Percentiles rank a stretch among this genome's conserved stretches.
These are phyloP conservation scores for Trinectes maculatus DNA, from an alignment of 2,113 vertebrate species.

Conservation along the genomic window DNA sequence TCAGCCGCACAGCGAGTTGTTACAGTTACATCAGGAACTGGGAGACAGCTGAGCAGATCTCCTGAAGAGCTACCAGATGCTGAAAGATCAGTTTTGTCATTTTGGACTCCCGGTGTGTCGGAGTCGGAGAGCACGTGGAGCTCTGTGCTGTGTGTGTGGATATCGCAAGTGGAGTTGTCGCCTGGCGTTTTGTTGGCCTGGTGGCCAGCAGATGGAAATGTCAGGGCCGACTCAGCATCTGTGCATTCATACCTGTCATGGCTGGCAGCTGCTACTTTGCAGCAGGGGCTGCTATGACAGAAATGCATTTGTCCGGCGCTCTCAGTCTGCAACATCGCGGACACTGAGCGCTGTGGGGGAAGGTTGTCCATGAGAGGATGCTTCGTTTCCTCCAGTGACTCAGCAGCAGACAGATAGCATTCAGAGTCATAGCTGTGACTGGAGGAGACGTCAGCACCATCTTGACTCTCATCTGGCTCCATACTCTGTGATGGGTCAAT, in stretches of 20 bases:
- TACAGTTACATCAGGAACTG: slow-evolving; percentile 43
- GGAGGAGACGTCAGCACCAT: slow-evolving; percentile 47
- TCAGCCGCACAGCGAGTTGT: slow-evolving; percentile 33
- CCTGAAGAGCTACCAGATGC: slow-evolving; percentile 17
- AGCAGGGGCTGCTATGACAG: not conserved
- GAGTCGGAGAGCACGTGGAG: not conserved
- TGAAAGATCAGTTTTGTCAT: slow-evolving; percentile 4
- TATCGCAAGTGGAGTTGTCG: slow-evolving; percentile 14
- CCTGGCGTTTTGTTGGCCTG: slow-evolving; percentile 28
- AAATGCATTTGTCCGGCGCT: not conserved
- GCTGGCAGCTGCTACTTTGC: not conserved
- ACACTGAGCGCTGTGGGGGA: not conserved
- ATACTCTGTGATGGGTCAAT: not conserved
- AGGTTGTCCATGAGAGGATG: not conserved
- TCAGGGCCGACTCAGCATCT: not conserved
- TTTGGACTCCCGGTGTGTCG: slow-evolving; percentile 12
- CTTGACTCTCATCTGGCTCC: slow-evolving; percentile 42
- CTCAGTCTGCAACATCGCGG: not conserved
- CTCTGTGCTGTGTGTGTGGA: slow-evolving; percentile 4
- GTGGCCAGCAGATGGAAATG: slow-evolving; percentile 22
- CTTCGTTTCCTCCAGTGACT: slow-evolving; percentile 41
- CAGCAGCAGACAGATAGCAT: slow-evolving; percentile 56
- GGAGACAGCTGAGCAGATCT: slow-evolving; percentile 11
- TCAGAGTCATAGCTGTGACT: slow-evolving; percentile 62
- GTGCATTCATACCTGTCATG: slow-evolving; percentile 10